Evolutionary conservation across 2,797 vertebrate genomes (phyloP), one percentile per base, ranked within the genome.

Genomic region (Enteromius anoplus): DNA sequence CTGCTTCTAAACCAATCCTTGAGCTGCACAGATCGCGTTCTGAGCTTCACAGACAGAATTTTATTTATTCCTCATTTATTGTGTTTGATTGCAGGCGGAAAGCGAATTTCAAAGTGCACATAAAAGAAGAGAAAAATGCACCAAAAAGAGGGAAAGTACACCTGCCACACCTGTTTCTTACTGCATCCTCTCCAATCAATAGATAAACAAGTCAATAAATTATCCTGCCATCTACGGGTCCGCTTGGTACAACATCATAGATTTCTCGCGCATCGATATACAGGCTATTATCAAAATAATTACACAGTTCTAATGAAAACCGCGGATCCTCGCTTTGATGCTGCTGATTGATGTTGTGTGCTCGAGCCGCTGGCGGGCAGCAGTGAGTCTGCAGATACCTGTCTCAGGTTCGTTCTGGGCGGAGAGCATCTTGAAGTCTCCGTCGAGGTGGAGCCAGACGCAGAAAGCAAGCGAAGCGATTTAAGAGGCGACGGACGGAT

Each of bases 371-470:
- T 87, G 92, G 94, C 85, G 90, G 92, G 92, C 88, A 60, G 29
- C 51, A 53, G 15, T 0, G 9, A 51, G 82, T 78, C 32, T 65
- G 51, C 81, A 29, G 66, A 86, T 92, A 94, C 92, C 93, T 93
- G 93, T 85, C 84, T 86, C 88, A 89, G 88, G 86, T 90, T 91
- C 79, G 89, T 90, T 69, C 64, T 85, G 93, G 93, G 94, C 91
- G 94, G 94, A 92, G 92, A 80, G 85, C 90, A 89, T 87, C 86
- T 73, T 58, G 85, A 86, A 87, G 84, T 82, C 80, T 65, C 53
- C 3, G 53, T 58, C 78, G 84, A 92, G 94, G 94, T 92, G 94
- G 94, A 94, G 94, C 90, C 84, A 91, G 51, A 90, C 85, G 86
- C 85, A 47, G 83, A 45, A 75, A 88, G 85, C 55, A 76, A 88